phyloP scores from a whole-genome alignment of 2,888 invertebrate species.

The Thera britannica region DNA sequence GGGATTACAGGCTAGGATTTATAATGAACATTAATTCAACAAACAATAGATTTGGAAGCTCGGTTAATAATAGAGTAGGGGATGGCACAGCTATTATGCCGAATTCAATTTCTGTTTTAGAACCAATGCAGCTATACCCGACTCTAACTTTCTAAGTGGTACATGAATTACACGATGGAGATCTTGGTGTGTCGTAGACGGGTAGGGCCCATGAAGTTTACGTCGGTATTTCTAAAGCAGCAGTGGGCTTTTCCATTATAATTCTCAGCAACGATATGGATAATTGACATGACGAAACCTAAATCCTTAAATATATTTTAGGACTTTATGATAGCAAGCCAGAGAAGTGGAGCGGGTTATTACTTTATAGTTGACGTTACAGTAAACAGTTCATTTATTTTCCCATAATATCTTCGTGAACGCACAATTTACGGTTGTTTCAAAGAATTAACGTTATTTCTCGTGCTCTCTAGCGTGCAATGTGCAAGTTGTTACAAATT shows the following conservation, averaged over 20 bases:
- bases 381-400: neutral
- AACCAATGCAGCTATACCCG: conserved; percentile 13
- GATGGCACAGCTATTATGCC: conserved; percentile 17
- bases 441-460: conserved; percentile 1
- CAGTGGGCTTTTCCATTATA: too few species aligned
- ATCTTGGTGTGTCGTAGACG: neutral
- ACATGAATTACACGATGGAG: conserved; percentile 2
- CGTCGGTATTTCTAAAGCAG: neutral
- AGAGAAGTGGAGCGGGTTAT: too few species aligned
- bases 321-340: too few species aligned
- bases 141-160: conserved; percentile 12
- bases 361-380: neutral
- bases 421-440: neutral
- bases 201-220: neutral
- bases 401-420: neutral
- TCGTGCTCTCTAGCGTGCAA: neutral
- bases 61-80: conserved; percentile 20
- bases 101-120: conserved; percentile 29
- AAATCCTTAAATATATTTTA: too few species aligned
- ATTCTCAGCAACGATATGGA: too few species aligned
- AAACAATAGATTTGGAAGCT: conserved; percentile 31
- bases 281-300: too few species aligned
- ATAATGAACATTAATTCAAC: conserved; percentile 26
- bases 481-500: neutral
- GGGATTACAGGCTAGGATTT: conserved; percentile 28